Base-by-base conservation (phyloP, 53 echinoderm and acorn worm species). In the Antedon mediterranea region DNA sequence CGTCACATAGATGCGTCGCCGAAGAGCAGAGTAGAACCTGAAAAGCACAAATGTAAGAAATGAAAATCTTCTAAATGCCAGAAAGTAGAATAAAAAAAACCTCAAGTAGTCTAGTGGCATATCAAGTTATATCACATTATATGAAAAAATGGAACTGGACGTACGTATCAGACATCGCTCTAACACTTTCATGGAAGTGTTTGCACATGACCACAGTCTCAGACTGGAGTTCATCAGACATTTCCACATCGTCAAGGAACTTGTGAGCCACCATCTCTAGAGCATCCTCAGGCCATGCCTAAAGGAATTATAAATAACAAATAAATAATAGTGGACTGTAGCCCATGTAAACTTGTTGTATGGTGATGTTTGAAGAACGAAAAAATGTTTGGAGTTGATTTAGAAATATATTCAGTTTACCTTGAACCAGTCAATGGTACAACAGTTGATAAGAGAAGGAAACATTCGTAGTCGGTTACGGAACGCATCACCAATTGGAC, bases 281-380 rank as follows among this genome's bases (percentile, higher is more conserved):
- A 30, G 95, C 95, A 84, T 91, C 95, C 74, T 91, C 95, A 37
- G 95, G 95, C 95, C 95, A 95, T 0, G 95, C 95, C 95, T 95
- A 32, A 23, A 76, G 28, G 15, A 3, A 77, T 28, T 31, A 43
- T 23, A 57, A 18, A 2, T 57, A 6, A 57, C 23, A 57, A 57
- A 57, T 57, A 9, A 57, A 8, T 34, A 33, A 26, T 32, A 23
- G 29, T 76, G 76, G 76, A 28, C 9, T 32, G 23, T 29, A 43
- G n/a, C n/a, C n/a, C n/a, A n/a, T n/a, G n/a, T 5, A 7, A 41
- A 7, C 5, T 9, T 72, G 18, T 29, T 72, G 72, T 72, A 8
- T 72, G 57, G 14, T 44, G 23, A 44, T 23, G 13, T 72, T n/a
- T n/a, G n/a, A n/a, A n/a, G n/a, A n/a, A n/a, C n/a, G n/a, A n/a